Percentiles rank a stretch among this genome's conserved stretches.
phyloP scores from a whole-genome alignment of 2,888 invertebrate genomes.

The Hirudinaria manillensis region DNA sequence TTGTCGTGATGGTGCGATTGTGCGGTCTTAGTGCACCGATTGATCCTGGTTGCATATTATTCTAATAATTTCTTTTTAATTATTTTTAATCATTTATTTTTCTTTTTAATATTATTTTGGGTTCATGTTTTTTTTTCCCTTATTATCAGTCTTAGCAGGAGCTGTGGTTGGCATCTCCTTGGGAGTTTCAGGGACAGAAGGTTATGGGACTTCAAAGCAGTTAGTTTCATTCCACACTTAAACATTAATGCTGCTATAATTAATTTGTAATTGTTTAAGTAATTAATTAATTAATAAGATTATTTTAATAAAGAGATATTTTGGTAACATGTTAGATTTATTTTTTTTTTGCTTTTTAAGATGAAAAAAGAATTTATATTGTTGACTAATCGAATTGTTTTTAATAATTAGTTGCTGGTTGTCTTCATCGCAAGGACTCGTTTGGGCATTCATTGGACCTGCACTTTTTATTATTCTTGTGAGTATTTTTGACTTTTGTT shows the following conservation, averaged over 20 bases:
- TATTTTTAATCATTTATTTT: background rate
- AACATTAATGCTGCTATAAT: background rate
- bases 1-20: background rate
- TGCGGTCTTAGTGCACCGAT: background rate
- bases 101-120: too few relatives aligned
- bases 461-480: conserved; percentile 36
- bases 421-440: conserved; percentile 34
- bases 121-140: too few relatives aligned
- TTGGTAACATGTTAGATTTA: too few relatives aligned
- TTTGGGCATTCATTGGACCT: conserved; percentile 40
- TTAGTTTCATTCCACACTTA: background rate
- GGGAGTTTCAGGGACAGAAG: conserved; percentile 12
- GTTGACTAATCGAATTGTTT: too few relatives aligned
- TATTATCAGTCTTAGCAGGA: background rate
- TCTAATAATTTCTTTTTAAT: conserved; percentile 1
- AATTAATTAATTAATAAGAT: too few relatives aligned
- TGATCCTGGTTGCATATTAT: background rate
- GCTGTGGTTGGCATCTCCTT: conserved; percentile 21
- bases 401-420: conserved; percentile 39
- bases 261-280: background rate
- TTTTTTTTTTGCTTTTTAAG: background rate
- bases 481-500: conserved; percentile 5
- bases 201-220: conserved; percentile 9
- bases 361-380: too few relatives aligned
- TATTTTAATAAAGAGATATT: too few relatives aligned